Evolutionary conservation across 2,797 vertebrate genomes (phyloP).

Genomic region (Phaenicophaeus curvirostris): DNA sequence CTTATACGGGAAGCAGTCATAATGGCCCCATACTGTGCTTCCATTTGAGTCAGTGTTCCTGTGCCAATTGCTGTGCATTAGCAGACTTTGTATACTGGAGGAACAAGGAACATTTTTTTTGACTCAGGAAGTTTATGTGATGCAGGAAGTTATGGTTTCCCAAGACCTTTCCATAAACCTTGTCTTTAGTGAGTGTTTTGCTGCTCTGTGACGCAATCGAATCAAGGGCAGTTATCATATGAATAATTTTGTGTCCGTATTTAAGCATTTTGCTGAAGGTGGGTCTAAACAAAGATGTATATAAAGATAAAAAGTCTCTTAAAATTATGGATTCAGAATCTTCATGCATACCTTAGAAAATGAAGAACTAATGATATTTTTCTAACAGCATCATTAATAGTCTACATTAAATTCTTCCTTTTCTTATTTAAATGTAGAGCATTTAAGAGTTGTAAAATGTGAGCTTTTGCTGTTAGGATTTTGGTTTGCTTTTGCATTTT

Average conservation of each 20-base stretch:
- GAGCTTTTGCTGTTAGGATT: not conserved
- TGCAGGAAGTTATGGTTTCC: constrained; percentile 39
- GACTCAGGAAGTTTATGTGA: constrained; percentile 40
- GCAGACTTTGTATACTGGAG: not conserved
- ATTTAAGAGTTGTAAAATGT: not conserved
- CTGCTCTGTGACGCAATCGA: not conserved
- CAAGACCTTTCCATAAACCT: constrained; percentile 49
- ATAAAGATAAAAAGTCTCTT: not conserved
- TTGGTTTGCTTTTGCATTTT: not conserved
- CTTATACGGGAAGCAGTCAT: not conserved
- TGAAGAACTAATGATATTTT: not conserved
- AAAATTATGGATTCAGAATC: not conserved
- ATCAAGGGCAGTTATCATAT: not conserved
- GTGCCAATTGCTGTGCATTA: not conserved
- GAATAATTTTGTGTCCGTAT: not conserved
- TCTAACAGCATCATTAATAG: not conserved
- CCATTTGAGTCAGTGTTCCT: not conserved
- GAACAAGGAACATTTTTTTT: constrained; percentile 3
- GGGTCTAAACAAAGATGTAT: not conserved
- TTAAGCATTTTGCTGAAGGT: constrained; percentile 4
- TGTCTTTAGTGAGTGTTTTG: constrained; percentile 1
- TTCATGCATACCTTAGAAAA: not conserved
- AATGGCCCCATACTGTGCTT: not conserved
- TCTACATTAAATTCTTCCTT: not conserved
- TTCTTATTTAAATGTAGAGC: not conserved